Conservation (phyloP, 2,888 invertebrate species). For the Scaptomyza reducta region DNA sequence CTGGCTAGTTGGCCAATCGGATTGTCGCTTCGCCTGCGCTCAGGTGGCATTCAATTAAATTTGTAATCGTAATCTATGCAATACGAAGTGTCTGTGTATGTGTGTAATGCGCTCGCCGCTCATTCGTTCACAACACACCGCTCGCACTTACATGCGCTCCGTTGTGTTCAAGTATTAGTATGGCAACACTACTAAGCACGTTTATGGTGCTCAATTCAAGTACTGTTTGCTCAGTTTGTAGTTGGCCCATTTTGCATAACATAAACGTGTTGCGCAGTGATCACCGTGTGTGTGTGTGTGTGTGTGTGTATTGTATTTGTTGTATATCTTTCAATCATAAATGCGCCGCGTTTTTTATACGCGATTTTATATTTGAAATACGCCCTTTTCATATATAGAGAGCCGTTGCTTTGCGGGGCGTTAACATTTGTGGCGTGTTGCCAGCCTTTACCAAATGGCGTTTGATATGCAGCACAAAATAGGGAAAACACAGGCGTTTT, state of each 20-base stretch:
- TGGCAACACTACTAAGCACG: conserved; percentile 45
- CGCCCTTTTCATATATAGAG: conserved; percentile 65
- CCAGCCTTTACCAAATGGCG: conserved; percentile 41
- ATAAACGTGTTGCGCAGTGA: conserved; percentile 50
- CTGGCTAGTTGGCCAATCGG: conserved; percentile 72
- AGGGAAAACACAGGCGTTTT: conserved; percentile 23
- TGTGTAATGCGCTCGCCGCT: conserved; percentile 57
- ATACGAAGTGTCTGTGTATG: conserved; percentile 48
- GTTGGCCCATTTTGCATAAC: conserved; percentile 18
- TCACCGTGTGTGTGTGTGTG: conserved; percentile 4
- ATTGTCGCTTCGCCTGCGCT: conserved; percentile 60
- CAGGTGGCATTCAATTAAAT: conserved; percentile 78
- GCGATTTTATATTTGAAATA: conserved; percentile 63
- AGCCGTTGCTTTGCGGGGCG: conserved; percentile 57
- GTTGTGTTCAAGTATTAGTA: conserved; percentile 12
- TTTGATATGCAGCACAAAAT: conserved; percentile 32
- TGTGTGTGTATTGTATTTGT: conserved; percentile 17
- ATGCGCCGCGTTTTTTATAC: conserved; percentile 54
- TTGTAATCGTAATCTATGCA: conserved; percentile 74
- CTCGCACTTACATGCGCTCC: conserved; percentile 16
- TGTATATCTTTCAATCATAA: conserved; percentile 61
- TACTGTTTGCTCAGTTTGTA: conserved; percentile 23
- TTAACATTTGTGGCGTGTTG: conserved; percentile 44
- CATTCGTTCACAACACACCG: conserved; percentile 53
- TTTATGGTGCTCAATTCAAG: conserved; percentile 34